phyloP scores from a whole-genome alignment of 2,888 invertebrate species.

The Tipula unca region DNA sequence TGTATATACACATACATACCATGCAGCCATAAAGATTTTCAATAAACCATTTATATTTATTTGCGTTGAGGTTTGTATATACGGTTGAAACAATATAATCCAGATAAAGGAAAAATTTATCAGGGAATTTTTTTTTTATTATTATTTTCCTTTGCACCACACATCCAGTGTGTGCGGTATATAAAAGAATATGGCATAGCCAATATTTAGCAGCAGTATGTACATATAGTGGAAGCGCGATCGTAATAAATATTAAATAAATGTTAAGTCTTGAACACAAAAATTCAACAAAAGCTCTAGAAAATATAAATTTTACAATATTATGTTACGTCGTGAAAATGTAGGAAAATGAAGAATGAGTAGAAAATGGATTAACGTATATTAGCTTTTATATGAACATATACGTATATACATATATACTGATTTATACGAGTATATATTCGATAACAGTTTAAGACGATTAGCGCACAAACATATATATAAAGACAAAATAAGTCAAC shows the following conservation, averaged over 20 bases:
- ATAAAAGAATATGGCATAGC: neutral
- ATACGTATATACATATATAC: neutral
- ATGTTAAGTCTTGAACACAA: neutral
- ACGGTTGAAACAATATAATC: neutral
- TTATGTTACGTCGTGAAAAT: neutral
- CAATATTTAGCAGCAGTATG: neutral
- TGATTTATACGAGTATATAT: too few species aligned
- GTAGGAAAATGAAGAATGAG: neutral
- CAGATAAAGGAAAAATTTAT: neutral
- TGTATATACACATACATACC: neutral
- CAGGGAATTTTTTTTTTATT: neutral
- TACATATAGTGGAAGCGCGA: neutral
- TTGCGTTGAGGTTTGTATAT: neutral
- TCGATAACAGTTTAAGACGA: neutral
- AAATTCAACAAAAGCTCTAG: neutral
- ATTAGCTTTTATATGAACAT: neutral
- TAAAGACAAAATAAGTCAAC: neutral
- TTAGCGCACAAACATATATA: neutral
- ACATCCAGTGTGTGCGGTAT: neutral
- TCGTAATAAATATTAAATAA: neutral
- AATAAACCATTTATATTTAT: neutral
- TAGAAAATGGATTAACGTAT: neutral
- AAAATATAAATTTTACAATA: neutral
- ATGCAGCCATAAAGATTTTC: neutral
- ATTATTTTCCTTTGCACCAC: neutral